Evolutionary conservation across 2,113 vertebrate genomes (phyloP), one percentile per base, ranked within the genome.

Genomic region (Hyperoodon ampullatus): DNA sequence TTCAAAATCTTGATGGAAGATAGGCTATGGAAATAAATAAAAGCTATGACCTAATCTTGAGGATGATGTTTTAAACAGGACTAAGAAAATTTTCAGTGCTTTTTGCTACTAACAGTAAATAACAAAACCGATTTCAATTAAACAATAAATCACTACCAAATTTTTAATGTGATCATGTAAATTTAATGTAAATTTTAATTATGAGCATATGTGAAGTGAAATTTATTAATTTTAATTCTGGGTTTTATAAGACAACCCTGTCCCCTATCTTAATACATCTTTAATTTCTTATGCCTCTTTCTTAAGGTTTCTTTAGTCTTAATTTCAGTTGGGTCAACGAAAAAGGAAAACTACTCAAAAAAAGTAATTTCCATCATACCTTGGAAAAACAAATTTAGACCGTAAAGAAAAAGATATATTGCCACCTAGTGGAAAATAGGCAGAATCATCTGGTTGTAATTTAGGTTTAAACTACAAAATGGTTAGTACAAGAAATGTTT

Each of bases 401-500:
- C 94, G 24, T 78, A 97, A 97, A 98, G 88, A 93, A 97, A 97
- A 97, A 97, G 97, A 97, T 94, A 97, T 77, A 97, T 96, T 89
- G 97, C 97, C 97, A 98, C 94, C 97, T 98, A 98, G 97, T 96
- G 98, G 97, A 96, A 95, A 84, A 81, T 1, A 87, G 63, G 75
- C 39, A 93, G 90, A 95, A 93, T 88, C 50, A 30, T 83, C 26
- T 75, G 13, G 5, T 82, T 47, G 6, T 75, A 92, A 72, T 95
- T 78, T 16, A 23, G 10, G 50, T 96, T 81, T 77, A 63, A 94
- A 75, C 21, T 35, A 81, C 78, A 88, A 60, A 92, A 71, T 44
- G 21, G 2, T 61, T 90, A 90, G 90, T 24, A 42, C 14, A 77
- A 90, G 68, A 82, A 84, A 85, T 74, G 28, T 63, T 94, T 75